Base-by-base conservation (phyloP, 1,140 invertebrate genomes). In the Rhyzopertha dominica region DNA sequence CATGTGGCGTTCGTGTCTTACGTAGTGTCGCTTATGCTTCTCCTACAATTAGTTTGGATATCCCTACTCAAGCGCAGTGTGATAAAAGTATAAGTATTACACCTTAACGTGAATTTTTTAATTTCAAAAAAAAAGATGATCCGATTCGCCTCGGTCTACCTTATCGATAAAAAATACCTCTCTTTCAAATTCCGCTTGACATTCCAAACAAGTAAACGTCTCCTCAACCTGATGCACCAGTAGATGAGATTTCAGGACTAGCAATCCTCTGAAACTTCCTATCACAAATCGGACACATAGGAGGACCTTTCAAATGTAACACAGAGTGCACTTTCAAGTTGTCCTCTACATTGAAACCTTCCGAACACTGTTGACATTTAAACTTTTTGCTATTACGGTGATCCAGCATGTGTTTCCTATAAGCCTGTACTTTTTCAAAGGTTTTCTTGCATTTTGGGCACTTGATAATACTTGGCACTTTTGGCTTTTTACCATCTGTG, bases 161-260 rank as follows among this genome's bases (percentile, higher is more conserved):
- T 14, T 30, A 30, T n/a, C n/a, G n/a, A n/a, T n/a, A n/a, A n/a
- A n/a, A n/a, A n/a, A n/a, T 62, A 81, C 81, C 69, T 80, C 77
- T 18, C 76, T 75, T 40, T 72, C 67, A 66, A 85, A 85, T 54
- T 81, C 78, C 47, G 83, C 80, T 10, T 78, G 75, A 67, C 84
- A 86, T 56, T 83, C 80, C 7, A 72, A 68, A 59, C 84, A 86
- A 50, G 78, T 75, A 9, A 82, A 63, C 54, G 71, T 78, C 58
- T 86, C 82, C 52, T 85, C 82, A 49, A 74, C 75, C 57, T 82
- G 75, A 52, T 86, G 84, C 4, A 82, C 44, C 57, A 78, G 62
- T 44, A 86, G 71, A 58, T 86, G 84, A n/a, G 80, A 75, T 51
- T 83, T 85, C 3, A 85, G n/a, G 70, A 63, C 80, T 79, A 10